Evolutionary conservation across 2,888 invertebrate species (phyloP).

Genomic region (Xestia c-nigrum): DNA sequence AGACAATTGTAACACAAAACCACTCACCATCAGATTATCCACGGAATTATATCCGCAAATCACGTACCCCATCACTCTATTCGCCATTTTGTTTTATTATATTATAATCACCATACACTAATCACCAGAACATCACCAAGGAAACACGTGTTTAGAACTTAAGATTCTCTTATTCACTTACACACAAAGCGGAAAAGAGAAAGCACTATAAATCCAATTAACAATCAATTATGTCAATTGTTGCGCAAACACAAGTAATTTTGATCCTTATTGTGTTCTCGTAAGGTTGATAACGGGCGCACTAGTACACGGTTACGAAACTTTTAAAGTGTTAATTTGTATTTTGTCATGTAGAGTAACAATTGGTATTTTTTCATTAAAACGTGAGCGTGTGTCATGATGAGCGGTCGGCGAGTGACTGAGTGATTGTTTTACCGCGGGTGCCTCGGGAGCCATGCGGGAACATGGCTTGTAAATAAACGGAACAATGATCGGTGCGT

Average conservation of each 20-base stretch:
- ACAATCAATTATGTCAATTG: conserved; percentile 63
- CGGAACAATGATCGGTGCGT: conserved; percentile 63
- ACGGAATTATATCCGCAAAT: conserved; percentile 91
- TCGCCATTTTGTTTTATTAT: conserved; percentile 80
- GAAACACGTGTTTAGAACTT: conserved; percentile 16
- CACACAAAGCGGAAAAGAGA: conserved; percentile 62
- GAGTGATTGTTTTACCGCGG: conserved; percentile 65
- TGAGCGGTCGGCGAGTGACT: conserved; percentile 66
- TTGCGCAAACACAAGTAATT: conserved; percentile 55
- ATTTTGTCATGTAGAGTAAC: conserved; percentile 59
- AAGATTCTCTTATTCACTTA: conserved; percentile 56
- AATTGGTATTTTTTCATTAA: conserved; percentile 61
- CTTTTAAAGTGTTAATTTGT: conserved; percentile 50
- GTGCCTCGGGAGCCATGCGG: conserved; percentile 66
- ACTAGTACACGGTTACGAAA: conserved; percentile 50
- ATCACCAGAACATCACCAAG: conserved; percentile 67
- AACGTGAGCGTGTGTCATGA: conserved; percentile 66
- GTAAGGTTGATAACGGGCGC: conserved; percentile 54
- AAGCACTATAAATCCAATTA: conserved; percentile 65
- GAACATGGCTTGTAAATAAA: conserved; percentile 65
- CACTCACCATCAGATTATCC: conserved; percentile 90
- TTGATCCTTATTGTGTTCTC: conserved; percentile 55
- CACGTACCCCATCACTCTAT: conserved; percentile 90
- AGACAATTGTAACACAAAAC: conserved; percentile 32
- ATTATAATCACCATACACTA: conserved; percentile 63